Evolutionary conservation across 2,888 invertebrate species (phyloP).

Genomic region (Drosophila neonasuta): DNA sequence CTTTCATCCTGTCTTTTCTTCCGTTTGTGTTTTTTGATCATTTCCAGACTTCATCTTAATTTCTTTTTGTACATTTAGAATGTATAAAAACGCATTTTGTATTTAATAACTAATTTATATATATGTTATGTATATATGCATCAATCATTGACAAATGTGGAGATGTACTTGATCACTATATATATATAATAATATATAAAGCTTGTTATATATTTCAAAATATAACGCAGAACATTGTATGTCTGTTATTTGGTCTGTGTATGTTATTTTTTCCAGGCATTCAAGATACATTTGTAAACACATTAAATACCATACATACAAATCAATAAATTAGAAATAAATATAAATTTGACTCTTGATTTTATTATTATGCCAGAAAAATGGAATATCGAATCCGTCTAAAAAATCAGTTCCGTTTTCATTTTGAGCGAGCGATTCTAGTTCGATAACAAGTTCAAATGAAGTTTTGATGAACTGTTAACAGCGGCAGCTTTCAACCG

Average conservation of each 20-base stretch:
- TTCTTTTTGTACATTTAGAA: conserved; percentile 65
- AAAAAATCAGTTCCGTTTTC: background rate
- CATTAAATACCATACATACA: conserved; percentile 52
- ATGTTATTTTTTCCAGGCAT: conserved; percentile 49
- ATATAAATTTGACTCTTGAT: background rate
- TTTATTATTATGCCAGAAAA: background rate
- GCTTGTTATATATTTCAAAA: conserved; percentile 26
- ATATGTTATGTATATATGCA: conserved; percentile 42
- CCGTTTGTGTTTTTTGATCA: conserved; percentile 22
- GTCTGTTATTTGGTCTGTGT: conserved; percentile 48
- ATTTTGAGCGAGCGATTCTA: background rate
- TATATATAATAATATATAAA: conserved; percentile 39
- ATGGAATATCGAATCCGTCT: background rate
- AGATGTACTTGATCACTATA: conserved; percentile 24
- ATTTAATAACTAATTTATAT: conserved; percentile 56
- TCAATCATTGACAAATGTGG: conserved; percentile 19
- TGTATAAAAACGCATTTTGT: conserved; percentile 69
- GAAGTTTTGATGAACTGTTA: background rate
- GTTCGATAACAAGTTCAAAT: background rate
- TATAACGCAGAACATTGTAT: conserved; percentile 53
- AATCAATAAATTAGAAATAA: conserved; percentile 13
- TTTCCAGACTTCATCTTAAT: conserved; percentile 26
- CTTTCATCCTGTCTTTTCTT: conserved; percentile 21
- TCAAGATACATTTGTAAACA: conserved; percentile 62
- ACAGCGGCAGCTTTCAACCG: background rate